Base-by-base conservation (phyloP, 2,797 vertebrate species). In the Pachyuromys duprasi region DNA sequence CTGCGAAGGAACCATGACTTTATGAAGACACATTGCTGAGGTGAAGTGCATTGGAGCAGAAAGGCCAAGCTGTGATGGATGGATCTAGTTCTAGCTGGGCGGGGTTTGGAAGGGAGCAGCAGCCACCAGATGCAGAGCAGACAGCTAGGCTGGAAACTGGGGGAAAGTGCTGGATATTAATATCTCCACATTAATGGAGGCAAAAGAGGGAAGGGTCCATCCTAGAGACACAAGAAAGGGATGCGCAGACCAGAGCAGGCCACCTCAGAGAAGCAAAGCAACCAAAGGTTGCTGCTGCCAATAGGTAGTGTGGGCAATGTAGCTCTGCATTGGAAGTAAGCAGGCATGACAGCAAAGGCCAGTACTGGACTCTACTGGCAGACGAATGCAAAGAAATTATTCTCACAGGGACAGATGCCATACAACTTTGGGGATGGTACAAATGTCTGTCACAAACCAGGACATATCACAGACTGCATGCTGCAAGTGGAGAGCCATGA, bases 1-100 rank as follows among this genome's bases (percentile, higher is more conserved):
- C 36, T 1, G 36, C 1, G 12, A 88, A 75, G 55, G 70, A 60
- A 39, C 55, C 6, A 3, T 33, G 86, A 74, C 70, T 88, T 88
- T 75, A 74, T 88, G 86, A 88, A 74, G 86, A 88, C 55, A 42
- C 55, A 75, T 62, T 88, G 36, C 70, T 31, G 55, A 74, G 86
- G n/a, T 87, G 69, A 88, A 88, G 70, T 62, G 86, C 55, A 33
- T 13, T 36, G 53, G 36, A 62, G 86, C 70, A 45, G 57, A 89
- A 89, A 76, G 57, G 57, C 86, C 70, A 49, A 42, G 39, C 86
- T 45, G 72, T 89, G 86, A 89, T 76, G 39, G 31, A 76, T 75
- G 70, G 57, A 42, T 33, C 86, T 60, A 24, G 86, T 88, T 75
- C 70, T 62, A 42, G 36, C 26, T 14, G 36, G 70, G 70, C 28